These are phyloP conservation scores for Venturia canescens DNA, from an alignment of 1,140 invertebrate genomes.

Conservation along the genomic window DNA sequence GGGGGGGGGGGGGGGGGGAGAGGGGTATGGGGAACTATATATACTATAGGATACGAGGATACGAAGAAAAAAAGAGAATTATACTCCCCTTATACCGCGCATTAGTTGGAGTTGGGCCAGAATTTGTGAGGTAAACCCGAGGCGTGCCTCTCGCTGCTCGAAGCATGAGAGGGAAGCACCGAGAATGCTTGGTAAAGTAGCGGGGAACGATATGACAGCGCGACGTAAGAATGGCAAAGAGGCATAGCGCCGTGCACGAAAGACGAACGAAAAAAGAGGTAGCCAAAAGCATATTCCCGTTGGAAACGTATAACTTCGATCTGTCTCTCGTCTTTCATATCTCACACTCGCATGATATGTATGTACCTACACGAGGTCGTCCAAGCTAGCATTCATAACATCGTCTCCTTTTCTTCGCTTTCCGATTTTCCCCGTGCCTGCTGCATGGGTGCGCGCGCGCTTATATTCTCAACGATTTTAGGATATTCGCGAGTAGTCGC, in stretches of 20 bases:
- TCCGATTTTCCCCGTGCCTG: not conserved
- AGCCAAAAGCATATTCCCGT: conserved; percentile 35
- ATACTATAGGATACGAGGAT: too few relatives aligned
- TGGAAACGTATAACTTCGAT: conserved; percentile 32
- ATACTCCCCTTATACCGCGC: too few relatives aligned
- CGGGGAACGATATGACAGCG: too few relatives aligned
- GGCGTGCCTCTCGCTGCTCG: not conserved
- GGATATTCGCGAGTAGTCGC: too few relatives aligned
- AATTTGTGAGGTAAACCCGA: conserved; percentile 32
- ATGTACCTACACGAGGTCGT: conserved; percentile 1
- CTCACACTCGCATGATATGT: not conserved
- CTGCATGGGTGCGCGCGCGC: too few relatives aligned
- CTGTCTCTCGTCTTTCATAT: conserved; percentile 26
- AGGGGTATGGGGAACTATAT: too few relatives aligned
- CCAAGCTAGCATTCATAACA: conserved; percentile 34
- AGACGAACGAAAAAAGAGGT: not conserved
- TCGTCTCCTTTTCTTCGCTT: conserved; percentile 1
- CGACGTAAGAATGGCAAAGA: too few relatives aligned
- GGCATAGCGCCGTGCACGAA: too few relatives aligned
- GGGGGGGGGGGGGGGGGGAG: too few relatives aligned
- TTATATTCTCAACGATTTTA: not conserved
- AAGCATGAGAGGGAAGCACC: not conserved
- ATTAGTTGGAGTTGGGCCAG: conserved; percentile 25
- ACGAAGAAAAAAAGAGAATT: too few relatives aligned
- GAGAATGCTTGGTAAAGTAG: too few relatives aligned